These are phyloP conservation scores for Parazoanthus atlanticus DNA, from an alignment of 92 coral and sea anemone species.

Conservation along the genomic window DNA sequence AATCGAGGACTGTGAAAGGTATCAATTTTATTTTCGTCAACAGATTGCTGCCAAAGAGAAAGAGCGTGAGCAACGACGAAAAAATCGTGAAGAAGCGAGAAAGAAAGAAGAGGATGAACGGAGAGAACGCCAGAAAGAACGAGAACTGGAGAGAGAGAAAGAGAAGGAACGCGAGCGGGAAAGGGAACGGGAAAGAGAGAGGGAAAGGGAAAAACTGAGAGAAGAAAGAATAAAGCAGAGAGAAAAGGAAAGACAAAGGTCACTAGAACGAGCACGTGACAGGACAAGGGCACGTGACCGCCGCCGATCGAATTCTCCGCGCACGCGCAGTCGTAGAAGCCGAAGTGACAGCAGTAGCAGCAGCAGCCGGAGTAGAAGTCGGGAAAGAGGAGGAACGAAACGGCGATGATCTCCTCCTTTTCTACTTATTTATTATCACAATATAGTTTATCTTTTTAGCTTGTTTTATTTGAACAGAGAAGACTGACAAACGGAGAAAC, in stretches of 20 bases:
- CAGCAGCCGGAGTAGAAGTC: slow-evolving; percentile 39
- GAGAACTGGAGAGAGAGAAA: slow-evolving; percentile 63
- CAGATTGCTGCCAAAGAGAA: slow-evolving; percentile 69
- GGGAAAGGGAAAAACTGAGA: slow-evolving; percentile 29
- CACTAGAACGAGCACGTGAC: slow-evolving; percentile 30
- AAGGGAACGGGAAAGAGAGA: slow-evolving; percentile 48
- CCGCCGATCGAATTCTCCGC: slow-evolving; percentile 36
- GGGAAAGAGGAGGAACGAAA: slow-evolving; percentile 32
- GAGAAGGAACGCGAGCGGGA: slow-evolving; percentile 68
- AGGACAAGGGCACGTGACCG: slow-evolving; percentile 43
- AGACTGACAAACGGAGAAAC: neutral
- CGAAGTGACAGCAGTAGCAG: slow-evolving; percentile 45
- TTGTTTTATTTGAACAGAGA: slow-evolving; percentile 4
- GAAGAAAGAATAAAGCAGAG: slow-evolving; percentile 20
- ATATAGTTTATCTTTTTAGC: neutral
- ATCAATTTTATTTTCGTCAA: neutral
- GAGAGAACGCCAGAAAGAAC: slow-evolving; percentile 62
- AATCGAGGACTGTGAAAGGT: neutral
- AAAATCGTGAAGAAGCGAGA: slow-evolving; percentile 66
- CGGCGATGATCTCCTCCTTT: neutral
- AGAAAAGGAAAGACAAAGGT: slow-evolving; percentile 24
- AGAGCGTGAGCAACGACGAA: slow-evolving; percentile 83
- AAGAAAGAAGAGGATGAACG: slow-evolving; percentile 52
- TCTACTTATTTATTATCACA: neutral
- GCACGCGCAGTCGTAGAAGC: slow-evolving; percentile 35